These are phyloP conservation scores for Castor canadensis DNA, from an alignment of 2,113 vertebrate genomes.

Conservation along the genomic window DNA sequence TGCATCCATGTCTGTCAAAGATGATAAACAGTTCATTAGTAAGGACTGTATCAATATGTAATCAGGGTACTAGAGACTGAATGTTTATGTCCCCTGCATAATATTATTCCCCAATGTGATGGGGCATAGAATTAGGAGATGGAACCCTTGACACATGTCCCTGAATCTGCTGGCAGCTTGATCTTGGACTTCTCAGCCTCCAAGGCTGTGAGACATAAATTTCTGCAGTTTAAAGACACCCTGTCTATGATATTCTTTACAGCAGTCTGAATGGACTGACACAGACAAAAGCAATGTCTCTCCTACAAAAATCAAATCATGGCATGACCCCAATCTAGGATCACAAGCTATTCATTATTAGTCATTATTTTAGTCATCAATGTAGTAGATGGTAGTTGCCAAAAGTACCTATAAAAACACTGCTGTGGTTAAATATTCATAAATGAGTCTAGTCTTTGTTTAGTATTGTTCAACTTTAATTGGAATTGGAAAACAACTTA, in stretches of 20 bases:
- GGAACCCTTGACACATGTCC: neutral
- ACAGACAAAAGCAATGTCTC: neutral
- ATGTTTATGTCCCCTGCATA: neutral
- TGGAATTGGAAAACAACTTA: slow-evolving; percentile 57
- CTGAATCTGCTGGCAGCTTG: neutral
- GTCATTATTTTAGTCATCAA: neutral
- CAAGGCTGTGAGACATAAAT: neutral
- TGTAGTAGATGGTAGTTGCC: neutral
- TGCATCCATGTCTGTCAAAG: slow-evolving; percentile 91
- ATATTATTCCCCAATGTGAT: neutral
- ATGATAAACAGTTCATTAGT: slow-evolving; percentile 41
- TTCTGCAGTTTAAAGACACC: neutral
- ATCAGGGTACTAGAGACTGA: too few relatives aligned
- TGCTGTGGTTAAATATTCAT: neutral
- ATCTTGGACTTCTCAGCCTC: neutral
- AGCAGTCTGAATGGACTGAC: neutral
- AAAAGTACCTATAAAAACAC: neutral
- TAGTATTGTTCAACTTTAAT: slow-evolving; percentile 32
- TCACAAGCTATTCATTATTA: neutral
- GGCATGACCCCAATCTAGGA: neutral
- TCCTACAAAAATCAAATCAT: neutral
- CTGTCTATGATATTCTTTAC: neutral
- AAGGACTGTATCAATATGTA: neutral
- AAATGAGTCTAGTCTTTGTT: neutral
- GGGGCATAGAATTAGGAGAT: neutral